Base-by-base conservation (phyloP, 2,797 vertebrate genomes). In the Galaxias olidus region DNA sequence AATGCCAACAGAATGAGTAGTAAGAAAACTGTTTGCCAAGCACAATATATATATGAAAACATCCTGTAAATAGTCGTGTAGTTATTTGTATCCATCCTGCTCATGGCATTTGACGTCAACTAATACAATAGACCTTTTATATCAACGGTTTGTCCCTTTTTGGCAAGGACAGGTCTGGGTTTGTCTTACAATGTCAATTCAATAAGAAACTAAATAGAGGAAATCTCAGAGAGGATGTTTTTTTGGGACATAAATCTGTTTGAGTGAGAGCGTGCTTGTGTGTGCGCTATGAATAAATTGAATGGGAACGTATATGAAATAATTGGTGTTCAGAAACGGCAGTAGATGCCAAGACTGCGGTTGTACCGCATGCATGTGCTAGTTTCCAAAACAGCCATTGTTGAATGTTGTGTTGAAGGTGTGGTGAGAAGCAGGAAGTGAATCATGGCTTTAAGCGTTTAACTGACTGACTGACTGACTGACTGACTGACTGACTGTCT, bases 71-170 rank as follows among this genome's bases (percentile, higher is more conserved):
- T 47, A 42, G 55, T 50, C 43, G 12, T 42, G 44, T 42, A 42
- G 70, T 63, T 63, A 58, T 52, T 59, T 62, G 44, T 53, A 49
- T 55, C 46, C 62, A 61, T 69, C 62, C 66, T 52, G 62, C 30
- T 43, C 66, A 47, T 61, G 58, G 19, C 42, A 41, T 61, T 61
- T 57, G 61, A 73, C 58, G 62, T 56, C 51, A 65, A 12, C 10
- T 43, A 51, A 61, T 30, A 69, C 58, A 69, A 65, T 73, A 61
- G 66, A 17, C 46, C 46, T 65, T 63, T 69, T 46, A 65, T 61
- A 47, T 59, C 30, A 54, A 43, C 48, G 54, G 53, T 63, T 62
- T 67, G 53, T 53, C 42, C 48, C 12, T 63, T 66, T 61, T 19
- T 46, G 58, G 46, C 12, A 12, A 11, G 60, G 53, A 20, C 40